phyloP scores from a whole-genome alignment of 2,113 vertebrate genomes.

The Mesembrinibis cayennensis region DNA sequence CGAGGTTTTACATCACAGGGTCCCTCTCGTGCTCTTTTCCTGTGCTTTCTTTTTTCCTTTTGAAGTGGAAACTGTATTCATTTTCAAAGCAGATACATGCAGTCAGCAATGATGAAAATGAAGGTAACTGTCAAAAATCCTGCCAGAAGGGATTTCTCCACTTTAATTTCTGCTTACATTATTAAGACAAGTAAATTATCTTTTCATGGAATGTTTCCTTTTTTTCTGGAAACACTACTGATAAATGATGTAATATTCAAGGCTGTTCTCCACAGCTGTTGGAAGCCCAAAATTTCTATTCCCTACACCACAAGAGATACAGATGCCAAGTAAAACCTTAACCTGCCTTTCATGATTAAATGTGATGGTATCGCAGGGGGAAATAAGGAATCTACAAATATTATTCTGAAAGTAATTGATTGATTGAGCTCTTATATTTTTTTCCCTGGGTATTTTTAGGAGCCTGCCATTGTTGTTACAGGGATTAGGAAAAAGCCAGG shows the following conservation, averaged over 20 bases:
- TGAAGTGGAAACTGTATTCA: constrained; percentile 39
- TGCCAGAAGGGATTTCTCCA: constrained; percentile 65
- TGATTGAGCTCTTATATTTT: neutral
- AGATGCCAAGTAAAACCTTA: constrained; percentile 51
- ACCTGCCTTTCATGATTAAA: constrained; percentile 44
- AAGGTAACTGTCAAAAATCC: constrained; percentile 38
- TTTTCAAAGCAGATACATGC: constrained; percentile 40
- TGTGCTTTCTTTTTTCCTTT: neutral
- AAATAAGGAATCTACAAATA: constrained; percentile 44
- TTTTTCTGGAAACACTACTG: constrained; percentile 36
- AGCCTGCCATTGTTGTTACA: neutral
- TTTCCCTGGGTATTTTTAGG: neutral
- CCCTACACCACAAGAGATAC: constrained; percentile 1
- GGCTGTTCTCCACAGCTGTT: neutral
- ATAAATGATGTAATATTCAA: constrained; percentile 48
- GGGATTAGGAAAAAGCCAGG: neutral
- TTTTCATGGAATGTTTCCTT: constrained; percentile 70
- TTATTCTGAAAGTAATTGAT: constrained; percentile 27
- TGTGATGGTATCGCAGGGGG: neutral
- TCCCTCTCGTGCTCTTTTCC: neutral
- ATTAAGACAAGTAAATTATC: constrained; percentile 69
- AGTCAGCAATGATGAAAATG: constrained; percentile 32
- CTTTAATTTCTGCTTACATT: constrained; percentile 62
- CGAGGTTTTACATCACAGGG: constrained; percentile 17
- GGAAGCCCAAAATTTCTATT: constrained; percentile 33